Conservation (phyloP, 2,113 vertebrate genomes). For the Semicossyphus pulcher region DNA sequence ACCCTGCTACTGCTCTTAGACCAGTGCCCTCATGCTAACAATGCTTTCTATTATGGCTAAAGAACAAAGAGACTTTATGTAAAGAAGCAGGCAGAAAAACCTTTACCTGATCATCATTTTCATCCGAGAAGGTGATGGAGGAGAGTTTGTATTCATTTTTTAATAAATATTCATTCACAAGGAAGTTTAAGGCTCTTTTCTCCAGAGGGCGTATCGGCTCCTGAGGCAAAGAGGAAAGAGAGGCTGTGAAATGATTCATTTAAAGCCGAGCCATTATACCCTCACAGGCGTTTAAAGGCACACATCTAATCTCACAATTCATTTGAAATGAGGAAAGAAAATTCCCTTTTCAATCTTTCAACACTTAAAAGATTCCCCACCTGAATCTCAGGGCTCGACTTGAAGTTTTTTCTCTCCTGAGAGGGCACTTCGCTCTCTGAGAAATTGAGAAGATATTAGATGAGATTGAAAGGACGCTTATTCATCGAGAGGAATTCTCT, state of each 20-base stretch:
- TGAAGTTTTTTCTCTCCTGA: conserved; percentile 99
- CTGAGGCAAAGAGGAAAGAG: conserved; percentile 76
- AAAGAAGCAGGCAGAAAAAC: neutral
- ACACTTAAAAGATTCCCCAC: conserved; percentile 78
- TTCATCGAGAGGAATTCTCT: conserved; percentile 50
- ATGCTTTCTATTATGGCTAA: neutral
- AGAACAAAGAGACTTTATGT: neutral
- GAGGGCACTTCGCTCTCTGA: conserved; percentile 96
- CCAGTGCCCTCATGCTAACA: neutral
- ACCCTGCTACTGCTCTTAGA: conserved; percentile 2
- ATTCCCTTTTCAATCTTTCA: conserved; percentile 1
- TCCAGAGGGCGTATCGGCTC: conserved; percentile 97
- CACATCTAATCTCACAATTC: neutral
- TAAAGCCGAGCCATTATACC: neutral
- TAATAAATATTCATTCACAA: conserved; percentile 99
- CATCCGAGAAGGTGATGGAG: conserved; percentile 99
- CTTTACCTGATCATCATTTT: conserved; percentile 98
- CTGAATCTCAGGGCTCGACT: conserved; percentile 99
- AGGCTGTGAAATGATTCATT: conserved; percentile 20
- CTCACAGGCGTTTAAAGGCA: conserved; percentile 7
- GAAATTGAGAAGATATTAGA: conserved; percentile 59
- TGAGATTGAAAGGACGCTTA: conserved; percentile 38
- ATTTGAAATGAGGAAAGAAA: conserved; percentile 15
- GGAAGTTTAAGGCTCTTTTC: conserved; percentile 99
- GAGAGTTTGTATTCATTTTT: conserved; percentile 98